Evolutionary conservation across 1,140 invertebrate genomes (phyloP).

Genomic region (Proctacanthus coquilletti): DNA sequence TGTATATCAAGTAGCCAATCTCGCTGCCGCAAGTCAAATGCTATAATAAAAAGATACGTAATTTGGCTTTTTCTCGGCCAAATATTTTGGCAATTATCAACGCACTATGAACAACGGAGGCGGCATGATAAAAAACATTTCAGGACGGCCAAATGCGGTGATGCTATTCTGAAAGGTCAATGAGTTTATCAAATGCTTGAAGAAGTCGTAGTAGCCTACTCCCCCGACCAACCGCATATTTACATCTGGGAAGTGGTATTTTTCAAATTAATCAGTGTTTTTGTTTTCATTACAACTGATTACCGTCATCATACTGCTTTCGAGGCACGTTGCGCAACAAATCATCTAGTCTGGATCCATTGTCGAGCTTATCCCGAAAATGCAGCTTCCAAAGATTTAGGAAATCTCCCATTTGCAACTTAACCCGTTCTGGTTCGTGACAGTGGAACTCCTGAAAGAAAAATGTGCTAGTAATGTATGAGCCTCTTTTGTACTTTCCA

Average conservation of each 20-base stretch:
- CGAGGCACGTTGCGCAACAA: constrained; percentile 31
- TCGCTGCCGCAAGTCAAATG: constrained; percentile 20
- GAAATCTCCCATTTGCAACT: constrained; percentile 31
- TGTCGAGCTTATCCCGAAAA: constrained; percentile 39
- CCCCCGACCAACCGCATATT: constrained; percentile 35
- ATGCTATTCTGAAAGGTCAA: constrained; percentile 36
- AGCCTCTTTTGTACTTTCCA: constrained; percentile 3
- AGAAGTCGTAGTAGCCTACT: constrained; percentile 34
- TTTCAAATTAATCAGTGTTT: background rate
- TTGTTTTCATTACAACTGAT: background rate
- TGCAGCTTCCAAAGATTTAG: constrained; percentile 36
- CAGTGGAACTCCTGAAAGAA: constrained; percentile 16
- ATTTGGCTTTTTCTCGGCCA: no score
- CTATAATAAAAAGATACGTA: constrained; percentile 11
- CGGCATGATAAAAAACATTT: constrained; percentile 36
- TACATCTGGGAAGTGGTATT: constrained; percentile 14
- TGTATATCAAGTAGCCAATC: constrained; percentile 26
- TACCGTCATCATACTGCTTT: constrained; percentile 13
- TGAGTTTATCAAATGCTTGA: constrained; percentile 37
- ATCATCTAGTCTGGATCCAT: constrained; percentile 33
- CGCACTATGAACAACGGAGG: constrained; percentile 36
- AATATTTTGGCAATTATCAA: constrained; percentile 2
- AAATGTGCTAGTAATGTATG: background rate
- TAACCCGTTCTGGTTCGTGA: constrained; percentile 21
- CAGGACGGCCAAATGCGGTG: constrained; percentile 33